Conservation (phyloP, 2,797 vertebrate genomes). For the Amphiprion clarkii region DNA sequence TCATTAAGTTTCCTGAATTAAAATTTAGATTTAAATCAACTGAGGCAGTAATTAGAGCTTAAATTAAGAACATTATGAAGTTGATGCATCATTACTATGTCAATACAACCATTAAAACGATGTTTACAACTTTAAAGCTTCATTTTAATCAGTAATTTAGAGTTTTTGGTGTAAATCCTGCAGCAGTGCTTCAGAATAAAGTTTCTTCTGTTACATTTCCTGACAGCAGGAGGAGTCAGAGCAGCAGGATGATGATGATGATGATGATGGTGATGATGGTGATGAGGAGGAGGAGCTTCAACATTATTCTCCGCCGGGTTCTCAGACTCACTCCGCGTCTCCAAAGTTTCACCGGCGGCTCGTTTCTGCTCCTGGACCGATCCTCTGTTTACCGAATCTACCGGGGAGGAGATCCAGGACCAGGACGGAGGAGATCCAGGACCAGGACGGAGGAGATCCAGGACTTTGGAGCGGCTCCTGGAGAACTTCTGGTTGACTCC, state of each 20-base stretch:
- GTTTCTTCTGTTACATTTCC: too few species aligned
- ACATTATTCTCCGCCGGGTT: constrained; percentile 22
- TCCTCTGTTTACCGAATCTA: constrained; percentile 10
- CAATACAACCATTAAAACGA: too few species aligned
- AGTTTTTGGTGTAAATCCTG: too few species aligned
- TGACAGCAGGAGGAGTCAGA: constrained; percentile 75
- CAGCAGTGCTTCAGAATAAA: too few species aligned
- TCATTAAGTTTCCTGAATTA: too few species aligned
- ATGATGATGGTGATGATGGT: not conserved
- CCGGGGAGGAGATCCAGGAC: not conserved
- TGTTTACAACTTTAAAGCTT: too few species aligned
- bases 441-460: not conserved
- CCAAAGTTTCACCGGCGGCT: constrained; percentile 61
- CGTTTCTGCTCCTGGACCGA: not conserved
- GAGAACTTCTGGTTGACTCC: not conserved
- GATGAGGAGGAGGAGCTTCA: constrained; percentile 64
- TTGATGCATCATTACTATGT: too few species aligned
- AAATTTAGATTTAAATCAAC: too few species aligned
- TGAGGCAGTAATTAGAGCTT: too few species aligned
- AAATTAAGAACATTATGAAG: too few species aligned
- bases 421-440: too few species aligned
- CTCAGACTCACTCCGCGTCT: constrained; percentile 37
- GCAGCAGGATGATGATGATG: not conserved
- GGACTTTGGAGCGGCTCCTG: not conserved
- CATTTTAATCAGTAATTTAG: too few species aligned